These are phyloP conservation scores for Dicyrtoma fusca DNA, from an alignment of 2,888 invertebrate species.

Conservation along the genomic window DNA sequence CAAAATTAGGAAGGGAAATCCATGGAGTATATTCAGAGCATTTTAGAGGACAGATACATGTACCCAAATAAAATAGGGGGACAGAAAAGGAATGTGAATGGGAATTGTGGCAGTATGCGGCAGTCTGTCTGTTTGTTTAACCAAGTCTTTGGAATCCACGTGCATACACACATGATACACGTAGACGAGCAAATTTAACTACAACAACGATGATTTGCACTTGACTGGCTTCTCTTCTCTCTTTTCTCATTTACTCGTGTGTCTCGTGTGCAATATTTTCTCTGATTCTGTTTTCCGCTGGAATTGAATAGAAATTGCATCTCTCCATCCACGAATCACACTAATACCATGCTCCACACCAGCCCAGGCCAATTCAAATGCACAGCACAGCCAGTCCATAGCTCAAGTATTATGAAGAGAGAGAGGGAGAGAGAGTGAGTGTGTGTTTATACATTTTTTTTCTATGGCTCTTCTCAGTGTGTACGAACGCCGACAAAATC, in stretches of 20 bases:
- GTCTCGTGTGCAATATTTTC: background rate
- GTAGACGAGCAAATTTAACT: background rate
- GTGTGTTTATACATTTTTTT: too few relatives aligned
- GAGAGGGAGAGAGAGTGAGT: too few relatives aligned
- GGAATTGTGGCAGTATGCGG: background rate
- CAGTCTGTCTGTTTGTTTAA: background rate
- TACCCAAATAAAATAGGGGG: background rate
- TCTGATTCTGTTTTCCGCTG: background rate
- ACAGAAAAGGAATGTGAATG: background rate
- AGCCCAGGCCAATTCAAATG: too few relatives aligned
- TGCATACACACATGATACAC: background rate
- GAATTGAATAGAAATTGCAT: background rate
- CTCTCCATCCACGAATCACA: background rate
- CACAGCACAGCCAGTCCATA: too few relatives aligned
- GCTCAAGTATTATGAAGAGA: too few relatives aligned
- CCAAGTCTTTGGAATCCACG: background rate
- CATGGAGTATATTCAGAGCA: too few relatives aligned
- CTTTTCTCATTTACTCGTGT: conserved; percentile 10
- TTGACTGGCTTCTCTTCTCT: conserved; percentile 10
- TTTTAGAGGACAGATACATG: too few relatives aligned
- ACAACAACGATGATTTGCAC: conserved; percentile 17
- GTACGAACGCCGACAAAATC: background rate
- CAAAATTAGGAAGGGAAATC: too few relatives aligned
- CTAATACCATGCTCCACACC: too few relatives aligned
- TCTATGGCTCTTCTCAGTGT: too few relatives aligned